phyloP scores from a whole-genome alignment of 2,797 vertebrate genomes.

The Betta splendens region DNA sequence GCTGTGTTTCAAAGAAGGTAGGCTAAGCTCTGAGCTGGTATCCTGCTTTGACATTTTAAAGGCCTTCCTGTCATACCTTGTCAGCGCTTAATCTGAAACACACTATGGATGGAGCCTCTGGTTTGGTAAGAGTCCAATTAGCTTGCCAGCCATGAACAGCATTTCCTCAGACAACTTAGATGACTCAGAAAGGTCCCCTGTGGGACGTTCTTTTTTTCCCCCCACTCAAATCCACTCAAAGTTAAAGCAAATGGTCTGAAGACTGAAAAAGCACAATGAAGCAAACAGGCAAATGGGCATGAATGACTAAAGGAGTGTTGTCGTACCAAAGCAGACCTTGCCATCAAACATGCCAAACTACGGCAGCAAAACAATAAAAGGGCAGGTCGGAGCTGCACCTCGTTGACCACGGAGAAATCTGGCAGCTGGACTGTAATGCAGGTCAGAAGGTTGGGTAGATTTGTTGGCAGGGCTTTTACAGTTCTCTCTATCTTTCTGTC shows the following conservation, averaged over 20 bases:
- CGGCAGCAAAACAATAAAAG: constrained; percentile 43
- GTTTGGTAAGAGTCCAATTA: constrained; percentile 69
- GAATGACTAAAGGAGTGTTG: constrained; percentile 54
- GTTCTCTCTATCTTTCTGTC: constrained; percentile 21
- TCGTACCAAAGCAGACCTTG: constrained; percentile 55
- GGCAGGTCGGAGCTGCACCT: constrained; percentile 17
- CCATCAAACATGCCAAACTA: constrained; percentile 54
- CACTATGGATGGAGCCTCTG: constrained; percentile 39
- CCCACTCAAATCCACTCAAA: constrained; percentile 37
- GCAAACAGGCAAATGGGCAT: constrained; percentile 13
- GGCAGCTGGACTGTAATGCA: constrained; percentile 23
- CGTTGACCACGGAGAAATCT: constrained; percentile 25
- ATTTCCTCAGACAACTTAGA: constrained; percentile 65
- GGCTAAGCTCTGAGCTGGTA: constrained; percentile 36
- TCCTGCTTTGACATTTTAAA: constrained; percentile 72
- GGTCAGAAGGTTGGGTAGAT: constrained; percentile 63
- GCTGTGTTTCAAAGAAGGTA: constrained; percentile 46
- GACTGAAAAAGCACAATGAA: constrained; percentile 20
- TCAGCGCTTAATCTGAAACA: constrained; percentile 58
- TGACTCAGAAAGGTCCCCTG: constrained; percentile 56
- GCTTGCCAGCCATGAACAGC: constrained; percentile 58
- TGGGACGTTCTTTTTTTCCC: constrained; percentile 49
- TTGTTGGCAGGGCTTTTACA: constrained; percentile 45
- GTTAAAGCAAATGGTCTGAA: constrained; percentile 48
- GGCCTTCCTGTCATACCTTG: constrained; percentile 56